phyloP scores from a whole-genome alignment of 2,113 vertebrate species.

The Catharus fuscescens region DNA sequence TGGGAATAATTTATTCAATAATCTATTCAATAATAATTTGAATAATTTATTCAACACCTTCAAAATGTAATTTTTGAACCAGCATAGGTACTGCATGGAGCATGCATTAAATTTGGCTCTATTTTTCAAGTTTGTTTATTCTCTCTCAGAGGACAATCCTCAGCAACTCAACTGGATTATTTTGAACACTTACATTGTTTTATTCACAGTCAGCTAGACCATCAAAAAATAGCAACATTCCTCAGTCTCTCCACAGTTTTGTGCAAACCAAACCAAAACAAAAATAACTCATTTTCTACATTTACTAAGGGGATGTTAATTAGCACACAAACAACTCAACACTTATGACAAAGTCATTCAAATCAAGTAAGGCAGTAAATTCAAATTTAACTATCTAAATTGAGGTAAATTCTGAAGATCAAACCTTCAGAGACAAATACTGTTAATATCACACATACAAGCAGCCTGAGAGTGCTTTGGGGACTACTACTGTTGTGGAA shows the following conservation, averaged over 20 bases:
- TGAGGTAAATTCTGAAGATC: not conserved
- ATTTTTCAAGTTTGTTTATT: not conserved
- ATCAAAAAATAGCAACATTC: not conserved
- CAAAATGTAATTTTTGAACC: not conserved
- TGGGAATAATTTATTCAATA: not conserved
- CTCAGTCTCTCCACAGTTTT: not conserved
- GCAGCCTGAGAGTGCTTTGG: not conserved
- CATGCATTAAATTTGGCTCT: not conserved
- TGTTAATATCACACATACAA: not conserved
- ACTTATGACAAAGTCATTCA: not conserved
- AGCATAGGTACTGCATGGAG: not conserved
- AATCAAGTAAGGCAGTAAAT: not conserved
- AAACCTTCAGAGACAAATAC: not conserved
- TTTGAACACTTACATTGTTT: not conserved
- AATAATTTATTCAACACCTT: not conserved
- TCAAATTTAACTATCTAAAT: not conserved
- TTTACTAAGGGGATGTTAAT: not conserved
- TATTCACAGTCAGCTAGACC: not conserved
- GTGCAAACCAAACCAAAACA: not conserved
- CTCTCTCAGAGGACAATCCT: not conserved
- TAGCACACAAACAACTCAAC: not conserved
- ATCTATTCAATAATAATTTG: not conserved
- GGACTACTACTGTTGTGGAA: not conserved
- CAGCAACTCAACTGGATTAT: not conserved
- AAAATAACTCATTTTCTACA: not conserved